These are phyloP conservation scores for Mythimna lalbum DNA, from an alignment of 2,888 invertebrate species.

Conservation along the genomic window DNA sequence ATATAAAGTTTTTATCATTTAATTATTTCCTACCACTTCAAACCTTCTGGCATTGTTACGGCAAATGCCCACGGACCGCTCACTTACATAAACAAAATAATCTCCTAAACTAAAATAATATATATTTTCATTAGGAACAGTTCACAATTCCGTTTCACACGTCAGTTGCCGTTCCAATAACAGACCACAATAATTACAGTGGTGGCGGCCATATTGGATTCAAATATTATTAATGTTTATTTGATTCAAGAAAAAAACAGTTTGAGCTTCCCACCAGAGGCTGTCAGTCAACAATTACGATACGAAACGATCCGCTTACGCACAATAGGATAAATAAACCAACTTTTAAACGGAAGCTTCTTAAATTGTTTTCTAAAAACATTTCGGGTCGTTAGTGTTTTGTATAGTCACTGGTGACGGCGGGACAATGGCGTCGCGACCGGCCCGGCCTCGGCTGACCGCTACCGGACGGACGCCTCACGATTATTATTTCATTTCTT, in stretches of 20 bases:
- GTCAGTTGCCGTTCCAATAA: constrained; percentile 67
- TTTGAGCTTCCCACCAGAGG: constrained; percentile 59
- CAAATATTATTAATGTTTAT: constrained; percentile 68
- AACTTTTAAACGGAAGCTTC: constrained; percentile 86
- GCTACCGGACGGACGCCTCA: constrained; percentile 70
- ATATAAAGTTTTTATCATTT: not conserved
- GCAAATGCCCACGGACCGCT: constrained; percentile 20
- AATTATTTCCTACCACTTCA: constrained; percentile 4
- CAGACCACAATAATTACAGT: constrained; percentile 62
- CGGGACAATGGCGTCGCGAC: constrained; percentile 73
- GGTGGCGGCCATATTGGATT: constrained; percentile 56
- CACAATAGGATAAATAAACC: constrained; percentile 86
- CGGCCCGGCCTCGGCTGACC: constrained; percentile 31
- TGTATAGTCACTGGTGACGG: constrained; percentile 75
- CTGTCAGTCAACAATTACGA: constrained; percentile 80
- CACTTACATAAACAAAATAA: constrained; percentile 56
- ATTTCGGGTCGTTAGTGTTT: constrained; percentile 81
- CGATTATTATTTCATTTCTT: constrained; percentile 67
- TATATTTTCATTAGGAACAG: constrained; percentile 63
- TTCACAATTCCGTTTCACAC: constrained; percentile 61
- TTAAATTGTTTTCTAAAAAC: constrained; percentile 89
- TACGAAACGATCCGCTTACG: constrained; percentile 82
- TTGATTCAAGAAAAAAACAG: constrained; percentile 67
- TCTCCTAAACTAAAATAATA: constrained; percentile 53
- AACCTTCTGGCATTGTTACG: constrained; percentile 40